Conservation (phyloP, 2,888 invertebrate genomes). For the Conistra vaccinii region DNA sequence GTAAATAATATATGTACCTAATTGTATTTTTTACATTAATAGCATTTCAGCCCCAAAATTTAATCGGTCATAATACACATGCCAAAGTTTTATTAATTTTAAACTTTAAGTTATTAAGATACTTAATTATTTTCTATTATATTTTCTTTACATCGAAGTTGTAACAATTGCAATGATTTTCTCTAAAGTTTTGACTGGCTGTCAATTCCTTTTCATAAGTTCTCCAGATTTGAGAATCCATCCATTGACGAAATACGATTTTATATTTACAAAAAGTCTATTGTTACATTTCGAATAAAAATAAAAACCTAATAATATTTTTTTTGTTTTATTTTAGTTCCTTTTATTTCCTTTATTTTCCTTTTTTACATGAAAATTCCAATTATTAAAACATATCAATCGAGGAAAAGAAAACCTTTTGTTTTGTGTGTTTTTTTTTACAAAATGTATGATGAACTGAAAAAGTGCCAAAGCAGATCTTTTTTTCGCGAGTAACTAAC, state of each 20-base stretch:
- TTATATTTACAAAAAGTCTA: conserved; percentile 86
- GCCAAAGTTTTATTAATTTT: conserved; percentile 90
- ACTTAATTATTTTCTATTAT: conserved; percentile 80
- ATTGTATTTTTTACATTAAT: conserved; percentile 84
- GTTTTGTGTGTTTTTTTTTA: conserved; percentile 27
- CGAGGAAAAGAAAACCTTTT: conserved; percentile 56
- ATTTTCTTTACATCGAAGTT: conserved; percentile 77
- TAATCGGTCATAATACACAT: conserved; percentile 90
- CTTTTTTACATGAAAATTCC: conserved; percentile 62
- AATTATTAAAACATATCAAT: conserved; percentile 86
- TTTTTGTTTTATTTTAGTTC: conserved; percentile 74
- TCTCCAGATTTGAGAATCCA: conserved; percentile 82
- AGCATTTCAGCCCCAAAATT: conserved; percentile 88
- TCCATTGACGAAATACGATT: conserved; percentile 88
- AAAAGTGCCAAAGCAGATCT: conserved; percentile 73
- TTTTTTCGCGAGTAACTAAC: conserved; percentile 63
- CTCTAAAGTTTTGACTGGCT: conserved; percentile 61
- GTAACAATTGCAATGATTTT: conserved; percentile 75
- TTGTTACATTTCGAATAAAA: conserved; percentile 89
- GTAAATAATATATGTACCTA: conserved; percentile 82
- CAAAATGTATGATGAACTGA: conserved; percentile 53
- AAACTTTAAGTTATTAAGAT: conserved; percentile 87
- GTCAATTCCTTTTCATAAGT: conserved; percentile 67
- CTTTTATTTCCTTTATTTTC: conserved; percentile 61
- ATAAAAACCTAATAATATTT: conserved; percentile 84